Evolutionary conservation across 1,140 invertebrate species (phyloP), one percentile per base, ranked within the genome.

Genomic region (Amyelois transitella): DNA sequence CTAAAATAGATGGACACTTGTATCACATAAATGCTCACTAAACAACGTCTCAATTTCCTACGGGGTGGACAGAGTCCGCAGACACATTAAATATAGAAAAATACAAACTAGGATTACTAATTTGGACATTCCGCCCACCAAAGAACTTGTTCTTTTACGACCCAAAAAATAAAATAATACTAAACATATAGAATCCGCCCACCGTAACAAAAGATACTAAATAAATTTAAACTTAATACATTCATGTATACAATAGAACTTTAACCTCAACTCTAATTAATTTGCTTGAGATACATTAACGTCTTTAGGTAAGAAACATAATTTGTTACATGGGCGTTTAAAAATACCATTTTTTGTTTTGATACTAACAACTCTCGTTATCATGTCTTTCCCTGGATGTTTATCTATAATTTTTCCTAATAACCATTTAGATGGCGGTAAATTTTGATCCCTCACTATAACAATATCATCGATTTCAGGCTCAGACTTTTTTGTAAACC

Each of bases 291-390:
- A n/a, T n/a, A n/a, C 38, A 17, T 17, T 18, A 22, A 28, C 7
- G 5, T 45, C 38, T 22, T 50, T 50, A n/a, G 51, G 38, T 22
- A 60, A 44, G 19, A 54, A 17, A 60, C 58, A 55, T 6, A 60
- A 8, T 38, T 60, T 55, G 19, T 45, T 60, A 51, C 19, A 43
- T n/a, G 67, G 63, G 0, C 72, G 49, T 43, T 55, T 60, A 18
- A 59, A 44, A 8, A 24, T 6, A 18, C 64, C 61, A 28, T 53
- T 62, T 44, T 32, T 28, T 14, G 66, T 75, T 60, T 69, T 64
- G 2, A 85, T 22, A 18, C 57, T 66, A 0, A 72, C 80, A 14
- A 71, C 69, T 51, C 81, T 38, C 0, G 81, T 71, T 21, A 74
- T 51, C 6, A 67, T 64, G 56, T 85, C 81, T 7, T 21, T n/a